These are phyloP conservation scores for Tarsius wallacei DNA, from an alignment of 2,797 vertebrate species.

Conservation along the genomic window DNA sequence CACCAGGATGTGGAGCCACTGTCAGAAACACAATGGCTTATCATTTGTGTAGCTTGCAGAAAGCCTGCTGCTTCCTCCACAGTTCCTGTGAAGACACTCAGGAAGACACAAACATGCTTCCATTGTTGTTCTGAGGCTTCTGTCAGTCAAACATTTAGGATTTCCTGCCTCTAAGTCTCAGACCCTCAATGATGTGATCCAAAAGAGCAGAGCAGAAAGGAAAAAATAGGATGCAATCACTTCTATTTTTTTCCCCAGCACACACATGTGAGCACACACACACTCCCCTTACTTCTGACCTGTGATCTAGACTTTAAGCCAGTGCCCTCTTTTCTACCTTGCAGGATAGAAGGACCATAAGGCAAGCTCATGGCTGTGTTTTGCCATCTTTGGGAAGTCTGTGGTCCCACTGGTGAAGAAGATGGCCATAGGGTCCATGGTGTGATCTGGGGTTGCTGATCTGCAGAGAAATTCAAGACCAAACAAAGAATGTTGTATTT, in stretches of 20 bases:
- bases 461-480: constrained; percentile 83
- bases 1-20: not conserved
- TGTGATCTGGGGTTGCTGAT: constrained; percentile 89
- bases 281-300: not conserved
- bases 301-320: not conserved
- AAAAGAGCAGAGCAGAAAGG: not conserved
- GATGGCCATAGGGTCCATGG: constrained; percentile 91
- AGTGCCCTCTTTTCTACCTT: constrained; percentile 55
- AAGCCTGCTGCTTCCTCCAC: not conserved
- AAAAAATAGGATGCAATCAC: not conserved
- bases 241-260: not conserved
- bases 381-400: constrained; percentile 93
- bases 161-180: not conserved
- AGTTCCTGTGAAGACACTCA: not conserved
- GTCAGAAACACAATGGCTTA: not conserved
- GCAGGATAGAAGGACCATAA: constrained; percentile 22
- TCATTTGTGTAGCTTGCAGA: not conserved
- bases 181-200: not conserved
- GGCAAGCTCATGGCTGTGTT: constrained; percentile 90
- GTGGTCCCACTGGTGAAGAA: constrained; percentile 95
- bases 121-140: not conserved
- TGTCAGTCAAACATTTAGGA: not conserved
- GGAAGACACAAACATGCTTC: not conserved
- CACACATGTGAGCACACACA: not conserved
- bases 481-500: not conserved